A percentile compares a stretch with the other conserved stretches of the same genome.
Conservation (phyloP, 1,140 invertebrate genomes). For the Trichogramma pretiosum region DNA sequence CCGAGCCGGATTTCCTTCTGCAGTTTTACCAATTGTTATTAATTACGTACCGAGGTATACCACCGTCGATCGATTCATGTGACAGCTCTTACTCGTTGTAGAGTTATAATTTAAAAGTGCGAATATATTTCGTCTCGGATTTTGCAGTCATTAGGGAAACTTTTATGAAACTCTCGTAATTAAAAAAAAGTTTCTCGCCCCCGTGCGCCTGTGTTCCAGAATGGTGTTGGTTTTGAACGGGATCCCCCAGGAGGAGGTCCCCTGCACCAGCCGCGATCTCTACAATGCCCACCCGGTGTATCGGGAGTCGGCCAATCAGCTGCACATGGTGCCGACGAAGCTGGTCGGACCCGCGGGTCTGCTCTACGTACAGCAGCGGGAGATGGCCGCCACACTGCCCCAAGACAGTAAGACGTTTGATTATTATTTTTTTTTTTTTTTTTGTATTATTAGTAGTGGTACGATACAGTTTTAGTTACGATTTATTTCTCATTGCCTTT, state of each 20-base stretch:
- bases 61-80: too few species aligned
- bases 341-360: conserved; percentile 74
- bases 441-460: too few species aligned
- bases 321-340: conserved; percentile 66
- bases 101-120: too few species aligned
- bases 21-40: too few species aligned
- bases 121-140: too few species aligned
- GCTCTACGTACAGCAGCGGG: conserved; percentile 82
- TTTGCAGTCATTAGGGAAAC: too few species aligned
- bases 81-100: too few species aligned
- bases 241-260: conserved; percentile 74
- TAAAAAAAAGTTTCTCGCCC: background rate
- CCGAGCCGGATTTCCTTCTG: too few species aligned
- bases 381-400: conserved; percentile 80
- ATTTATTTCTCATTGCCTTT: too few species aligned
- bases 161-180: background rate
- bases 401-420: conserved; percentile 85
- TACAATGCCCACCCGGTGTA: conserved; percentile 74
- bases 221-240: conserved; percentile 86
- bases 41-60: too few species aligned
- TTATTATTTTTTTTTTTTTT: background rate
- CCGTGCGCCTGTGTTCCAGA: conserved; percentile 31
- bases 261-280: conserved; percentile 67
- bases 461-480: conserved; percentile 1
- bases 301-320: conserved; percentile 70